Percentiles rank a stretch among this genome's conserved stretches.
Conservation (phyloP, 1,140 invertebrate species). For the Drosophila tropicalis region DNA sequence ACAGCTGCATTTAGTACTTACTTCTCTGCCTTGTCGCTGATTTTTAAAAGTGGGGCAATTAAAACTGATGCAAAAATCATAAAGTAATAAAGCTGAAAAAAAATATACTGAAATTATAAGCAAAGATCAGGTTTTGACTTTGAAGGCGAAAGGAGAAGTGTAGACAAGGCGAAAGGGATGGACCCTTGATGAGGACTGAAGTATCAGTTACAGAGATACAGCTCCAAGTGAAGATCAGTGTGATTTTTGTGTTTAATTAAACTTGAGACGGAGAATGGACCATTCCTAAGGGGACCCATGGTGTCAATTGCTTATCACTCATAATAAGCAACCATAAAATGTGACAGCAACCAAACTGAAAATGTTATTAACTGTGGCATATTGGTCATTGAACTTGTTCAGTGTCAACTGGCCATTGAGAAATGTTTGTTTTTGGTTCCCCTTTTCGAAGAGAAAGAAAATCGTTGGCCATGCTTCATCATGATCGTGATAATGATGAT, state of each 20-base stretch:
- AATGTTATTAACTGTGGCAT: conserved; percentile 27
- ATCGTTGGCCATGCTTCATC: not conserved
- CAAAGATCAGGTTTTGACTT: conserved; percentile 43
- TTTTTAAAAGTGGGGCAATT: conserved; percentile 54
- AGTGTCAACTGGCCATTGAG: conserved; percentile 33
- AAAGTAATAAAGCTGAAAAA: conserved; percentile 1
- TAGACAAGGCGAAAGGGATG: conserved; percentile 4
- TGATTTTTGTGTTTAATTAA: conserved; percentile 43
- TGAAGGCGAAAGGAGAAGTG: not conserved
- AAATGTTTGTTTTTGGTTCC: conserved; percentile 23
- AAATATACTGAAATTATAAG: not conserved
- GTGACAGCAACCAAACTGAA: conserved; percentile 9
- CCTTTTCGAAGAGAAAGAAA: not conserved
- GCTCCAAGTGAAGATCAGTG: not conserved
- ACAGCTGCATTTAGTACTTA: conserved; percentile 15
- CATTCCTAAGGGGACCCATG: conserved; percentile 18
- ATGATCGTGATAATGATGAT: not conserved
- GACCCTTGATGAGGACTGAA: conserved; percentile 33
- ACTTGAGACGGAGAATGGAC: conserved; percentile 6
- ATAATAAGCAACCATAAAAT: conserved; percentile 46
- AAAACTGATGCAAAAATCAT: conserved; percentile 48
- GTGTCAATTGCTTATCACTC: conserved; percentile 62
- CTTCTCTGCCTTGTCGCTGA: conserved; percentile 6
- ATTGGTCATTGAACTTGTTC: conserved; percentile 57
- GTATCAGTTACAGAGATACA: conserved; percentile 47